Conservation (phyloP, 64 coral and sea anemone species). For the Stichodactyla mertensii region DNA sequence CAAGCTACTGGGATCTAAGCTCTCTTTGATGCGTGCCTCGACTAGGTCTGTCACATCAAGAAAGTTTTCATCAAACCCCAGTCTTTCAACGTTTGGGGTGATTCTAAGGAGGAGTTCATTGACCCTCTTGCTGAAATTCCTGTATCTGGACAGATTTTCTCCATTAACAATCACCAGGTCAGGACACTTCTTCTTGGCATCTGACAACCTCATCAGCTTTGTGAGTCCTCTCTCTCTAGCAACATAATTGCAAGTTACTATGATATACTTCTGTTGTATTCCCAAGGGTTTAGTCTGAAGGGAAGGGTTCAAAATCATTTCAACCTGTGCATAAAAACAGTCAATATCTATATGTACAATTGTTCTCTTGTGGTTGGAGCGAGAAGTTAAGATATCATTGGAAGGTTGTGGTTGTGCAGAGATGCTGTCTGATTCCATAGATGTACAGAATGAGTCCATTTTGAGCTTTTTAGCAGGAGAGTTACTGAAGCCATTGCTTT, state of each 20-base stretch:
- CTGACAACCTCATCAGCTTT: constrained; percentile 60
- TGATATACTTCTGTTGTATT: constrained; percentile 74
- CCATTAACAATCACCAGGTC: constrained; percentile 75
- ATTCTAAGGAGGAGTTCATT: constrained; percentile 37
- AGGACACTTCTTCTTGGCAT: constrained; percentile 78
- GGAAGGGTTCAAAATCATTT: constrained; percentile 63
- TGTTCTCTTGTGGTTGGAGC: constrained; percentile 40
- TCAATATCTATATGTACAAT: constrained; percentile 89
- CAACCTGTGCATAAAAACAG: constrained; percentile 92
- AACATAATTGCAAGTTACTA: constrained; percentile 84
- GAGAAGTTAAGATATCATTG: background rate
- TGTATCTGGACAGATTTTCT: constrained; percentile 65
- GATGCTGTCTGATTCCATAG: background rate
- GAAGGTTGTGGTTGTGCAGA: background rate
- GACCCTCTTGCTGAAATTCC: constrained; percentile 65
- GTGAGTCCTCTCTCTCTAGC: constrained; percentile 62
- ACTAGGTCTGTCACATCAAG: constrained; percentile 77
- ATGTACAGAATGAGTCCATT: constrained; percentile 18
- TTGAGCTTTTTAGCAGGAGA: constrained; percentile 24
- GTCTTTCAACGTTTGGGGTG: constrained; percentile 68
- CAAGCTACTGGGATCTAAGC: background rate
- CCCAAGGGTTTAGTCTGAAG: constrained; percentile 52
- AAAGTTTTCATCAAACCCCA: constrained; percentile 85
- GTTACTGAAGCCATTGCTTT: background rate
- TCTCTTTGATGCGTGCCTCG: constrained; percentile 11